phyloP scores from a whole-genome alignment of 2,888 invertebrate genomes.

The Pinctada fucata region DNA sequence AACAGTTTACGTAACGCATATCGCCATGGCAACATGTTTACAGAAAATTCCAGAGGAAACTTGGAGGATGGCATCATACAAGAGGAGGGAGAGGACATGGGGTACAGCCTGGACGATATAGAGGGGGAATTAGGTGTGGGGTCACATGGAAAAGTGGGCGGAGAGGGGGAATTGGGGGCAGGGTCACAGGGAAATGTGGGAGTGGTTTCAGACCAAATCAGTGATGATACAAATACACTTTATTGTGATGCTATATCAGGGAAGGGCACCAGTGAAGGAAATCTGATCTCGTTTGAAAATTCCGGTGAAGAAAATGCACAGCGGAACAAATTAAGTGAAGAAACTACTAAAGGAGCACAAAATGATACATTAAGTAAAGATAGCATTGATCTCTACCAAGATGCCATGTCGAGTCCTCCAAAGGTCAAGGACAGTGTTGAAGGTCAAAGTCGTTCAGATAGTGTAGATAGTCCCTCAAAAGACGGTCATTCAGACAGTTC shows the following conservation, averaged over 20 bases:
- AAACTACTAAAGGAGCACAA: no score
- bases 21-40: background rate
- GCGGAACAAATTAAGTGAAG: no score
- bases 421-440: background rate
- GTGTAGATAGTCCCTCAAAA: background rate
- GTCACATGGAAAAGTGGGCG: background rate
- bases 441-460: background rate
- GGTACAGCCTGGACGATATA: constrained; percentile 19
- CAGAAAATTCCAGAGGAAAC: no score
- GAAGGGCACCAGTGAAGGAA: background rate
- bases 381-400: background rate
- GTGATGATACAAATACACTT: background rate
- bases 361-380: no score
- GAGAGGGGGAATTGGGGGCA: background rate
- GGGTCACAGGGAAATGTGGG: no score
- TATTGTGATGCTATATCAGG: constrained; percentile 9
- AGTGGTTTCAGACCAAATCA: background rate
- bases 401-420: background rate
- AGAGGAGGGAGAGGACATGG: background rate
- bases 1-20: background rate
- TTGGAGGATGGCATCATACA: background rate
- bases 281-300: no score
- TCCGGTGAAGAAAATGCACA: no score
- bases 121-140: background rate
- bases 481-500: background rate